These are phyloP conservation scores for Timema podura DNA, from an alignment of 2,888 invertebrate genomes.

Conservation along the genomic window DNA sequence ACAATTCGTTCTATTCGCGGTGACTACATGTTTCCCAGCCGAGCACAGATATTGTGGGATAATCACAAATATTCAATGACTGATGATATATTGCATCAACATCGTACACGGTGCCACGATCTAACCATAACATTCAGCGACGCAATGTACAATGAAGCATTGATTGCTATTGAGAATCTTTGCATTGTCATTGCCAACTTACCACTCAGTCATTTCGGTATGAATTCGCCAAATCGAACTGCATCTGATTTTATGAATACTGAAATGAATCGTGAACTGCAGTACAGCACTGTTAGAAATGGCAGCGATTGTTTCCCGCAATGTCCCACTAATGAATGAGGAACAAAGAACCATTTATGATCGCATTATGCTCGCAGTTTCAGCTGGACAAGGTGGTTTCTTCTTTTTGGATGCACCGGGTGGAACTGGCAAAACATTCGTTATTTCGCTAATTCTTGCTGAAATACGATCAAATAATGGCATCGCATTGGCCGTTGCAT, in stretches of 20 bases:
- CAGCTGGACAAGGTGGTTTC: not conserved
- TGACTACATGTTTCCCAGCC: conserved; percentile 7
- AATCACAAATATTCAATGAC: conserved; percentile 25
- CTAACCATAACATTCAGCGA: conserved; percentile 32
- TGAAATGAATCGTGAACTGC: conserved; percentile 33
- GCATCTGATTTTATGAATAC: conserved; percentile 2
- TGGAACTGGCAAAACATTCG: conserved; percentile 35
- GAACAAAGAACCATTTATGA: conserved; percentile 2
- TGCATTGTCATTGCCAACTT: not conserved
- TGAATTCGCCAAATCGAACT: conserved; percentile 31
- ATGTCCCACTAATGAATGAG: conserved; percentile 15
- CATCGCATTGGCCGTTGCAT: not conserved
- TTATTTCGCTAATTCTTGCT: conserved; percentile 34
- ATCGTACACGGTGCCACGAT: conserved; percentile 28
- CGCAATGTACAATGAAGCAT: conserved; percentile 39
- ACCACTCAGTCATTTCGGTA: conserved; percentile 36
- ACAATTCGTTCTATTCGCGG: conserved; percentile 36
- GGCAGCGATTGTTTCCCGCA: conserved; percentile 3
- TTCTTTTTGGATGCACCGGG: conserved; percentile 33
- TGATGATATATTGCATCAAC: conserved; percentile 7
- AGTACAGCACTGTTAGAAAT: conserved; percentile 29
- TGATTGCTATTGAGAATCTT: conserved; percentile 31
- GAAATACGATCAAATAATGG: conserved; percentile 23
- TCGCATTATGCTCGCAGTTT: not conserved
- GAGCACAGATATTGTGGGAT: conserved; percentile 10